Evolutionary conservation across 2,888 invertebrate species (phyloP).

Genomic region (Halictus ligatus): DNA sequence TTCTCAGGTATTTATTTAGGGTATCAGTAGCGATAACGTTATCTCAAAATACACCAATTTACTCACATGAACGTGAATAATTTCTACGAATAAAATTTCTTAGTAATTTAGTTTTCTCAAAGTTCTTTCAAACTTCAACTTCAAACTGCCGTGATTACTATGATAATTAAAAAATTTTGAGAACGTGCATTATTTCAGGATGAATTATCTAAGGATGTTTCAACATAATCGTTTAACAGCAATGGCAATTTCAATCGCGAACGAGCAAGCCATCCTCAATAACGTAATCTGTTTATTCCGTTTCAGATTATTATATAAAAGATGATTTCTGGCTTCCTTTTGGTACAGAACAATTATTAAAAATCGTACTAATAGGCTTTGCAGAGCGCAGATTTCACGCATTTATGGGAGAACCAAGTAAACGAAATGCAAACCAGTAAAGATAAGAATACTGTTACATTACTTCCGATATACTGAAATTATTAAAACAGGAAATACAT

Average conservation of each 20-base stretch:
- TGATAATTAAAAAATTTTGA: not conserved
- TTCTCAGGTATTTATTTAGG: not conserved
- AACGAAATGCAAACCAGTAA: not conserved
- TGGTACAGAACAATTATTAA: not conserved
- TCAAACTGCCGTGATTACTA: not conserved
- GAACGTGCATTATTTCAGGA: not conserved
- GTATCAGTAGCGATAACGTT: not conserved
- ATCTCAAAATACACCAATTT: not conserved
- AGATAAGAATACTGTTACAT: not conserved
- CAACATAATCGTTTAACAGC: no score
- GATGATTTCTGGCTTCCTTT: no score
- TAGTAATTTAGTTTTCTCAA: not conserved
- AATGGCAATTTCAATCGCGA: no score
- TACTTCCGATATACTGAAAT: not conserved
- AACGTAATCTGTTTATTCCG: not conserved
- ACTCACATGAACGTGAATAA: not conserved
- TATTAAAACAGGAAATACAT: not conserved
- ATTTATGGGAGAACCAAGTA: not conserved
- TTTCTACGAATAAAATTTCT: not conserved
- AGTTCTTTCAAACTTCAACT: not conserved
- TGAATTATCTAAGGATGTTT: no score
- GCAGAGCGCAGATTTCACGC: no score
- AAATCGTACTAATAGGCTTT: not conserved
- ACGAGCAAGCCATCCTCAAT: not conserved
- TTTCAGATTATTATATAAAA: not conserved